A percentile compares a stretch with the other conserved stretches of the same genome.
Evolutionary conservation across 2,888 invertebrate species (phyloP).

Genomic region (Archips crataeganus): DNA sequence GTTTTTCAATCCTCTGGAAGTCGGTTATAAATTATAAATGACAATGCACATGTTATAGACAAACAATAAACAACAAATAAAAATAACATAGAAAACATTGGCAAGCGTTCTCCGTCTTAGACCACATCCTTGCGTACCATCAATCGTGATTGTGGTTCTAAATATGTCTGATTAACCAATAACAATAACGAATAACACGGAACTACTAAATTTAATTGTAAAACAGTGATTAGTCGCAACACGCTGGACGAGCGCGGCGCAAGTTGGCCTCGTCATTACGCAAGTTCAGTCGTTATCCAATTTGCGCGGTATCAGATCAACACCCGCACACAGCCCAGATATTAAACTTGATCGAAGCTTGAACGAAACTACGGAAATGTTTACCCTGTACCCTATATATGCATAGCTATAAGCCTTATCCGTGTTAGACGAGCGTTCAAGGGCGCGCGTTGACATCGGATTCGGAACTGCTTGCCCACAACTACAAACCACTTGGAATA

Average conservation of each 20-base stretch:
- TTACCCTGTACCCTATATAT: neutral
- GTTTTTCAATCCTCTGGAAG: too few relatives aligned
- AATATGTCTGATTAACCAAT: neutral
- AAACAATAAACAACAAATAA: too few relatives aligned
- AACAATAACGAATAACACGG: neutral
- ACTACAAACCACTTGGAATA: too few relatives aligned
- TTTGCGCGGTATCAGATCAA: slow-evolving; percentile 18
- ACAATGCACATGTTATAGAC: too few relatives aligned
- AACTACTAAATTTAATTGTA: neutral
- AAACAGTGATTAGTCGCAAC: slow-evolving; percentile 3
- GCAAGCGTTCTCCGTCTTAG: too few relatives aligned
- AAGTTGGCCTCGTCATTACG: neutral
- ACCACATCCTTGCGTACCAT: too few relatives aligned
- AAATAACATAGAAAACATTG: too few relatives aligned
- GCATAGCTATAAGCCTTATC: neutral
- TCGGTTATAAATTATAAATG: too few relatives aligned
- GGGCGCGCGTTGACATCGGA: neutral
- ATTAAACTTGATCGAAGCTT: slow-evolving; percentile 16
- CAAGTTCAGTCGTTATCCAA: slow-evolving; percentile 18
- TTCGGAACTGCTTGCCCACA: too few relatives aligned
- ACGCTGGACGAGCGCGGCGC: neutral
- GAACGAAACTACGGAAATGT: slow-evolving; percentile 9
- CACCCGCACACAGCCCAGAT: neutral
- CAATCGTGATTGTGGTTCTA: too few relatives aligned
- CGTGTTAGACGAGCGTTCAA: neutral